These are phyloP conservation scores for Mya arenaria DNA, from an alignment of 1,140 invertebrate species.

Conservation along the genomic window DNA sequence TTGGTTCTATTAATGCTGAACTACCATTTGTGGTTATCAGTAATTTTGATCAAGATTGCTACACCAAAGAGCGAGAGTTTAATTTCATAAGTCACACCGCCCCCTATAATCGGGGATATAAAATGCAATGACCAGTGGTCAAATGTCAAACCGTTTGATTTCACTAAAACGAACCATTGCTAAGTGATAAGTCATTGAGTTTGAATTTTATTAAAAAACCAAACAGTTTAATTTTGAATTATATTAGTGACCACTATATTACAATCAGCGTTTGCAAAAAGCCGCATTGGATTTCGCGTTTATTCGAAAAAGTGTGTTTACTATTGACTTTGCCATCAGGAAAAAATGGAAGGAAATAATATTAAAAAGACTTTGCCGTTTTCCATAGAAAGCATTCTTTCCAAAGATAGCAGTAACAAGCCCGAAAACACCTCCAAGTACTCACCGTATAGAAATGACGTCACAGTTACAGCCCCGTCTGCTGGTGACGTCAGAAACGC, in stretches of 20 bases:
- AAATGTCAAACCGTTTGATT: slow-evolving; percentile 39
- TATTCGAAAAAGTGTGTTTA: background rate
- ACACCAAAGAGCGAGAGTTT: slow-evolving; percentile 53
- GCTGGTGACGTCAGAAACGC: background rate
- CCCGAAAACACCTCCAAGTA: slow-evolving; percentile 7
- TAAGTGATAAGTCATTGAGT: background rate
- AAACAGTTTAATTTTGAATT: background rate
- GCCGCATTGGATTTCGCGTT: background rate
- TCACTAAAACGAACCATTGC: slow-evolving; percentile 19
- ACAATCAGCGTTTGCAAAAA: background rate
- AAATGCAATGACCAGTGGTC: slow-evolving; percentile 44
- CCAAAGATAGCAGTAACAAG: no score
- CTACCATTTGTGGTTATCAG: slow-evolving; percentile 47
- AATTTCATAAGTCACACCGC: slow-evolving; percentile 58
- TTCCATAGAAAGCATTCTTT: slow-evolving; percentile 54
- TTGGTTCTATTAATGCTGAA: slow-evolving; percentile 40
- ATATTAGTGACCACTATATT: background rate
- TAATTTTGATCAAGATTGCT: slow-evolving; percentile 14
- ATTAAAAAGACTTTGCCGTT: slow-evolving; percentile 24
- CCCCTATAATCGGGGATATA: slow-evolving; percentile 41
- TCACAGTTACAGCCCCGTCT: background rate
- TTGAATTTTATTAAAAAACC: background rate
- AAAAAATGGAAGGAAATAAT: background rate
- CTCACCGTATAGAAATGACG: background rate
- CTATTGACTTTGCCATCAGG: background rate